Conservation (phyloP, 2,797 vertebrate species). For the Synanceia verrucosa region DNA sequence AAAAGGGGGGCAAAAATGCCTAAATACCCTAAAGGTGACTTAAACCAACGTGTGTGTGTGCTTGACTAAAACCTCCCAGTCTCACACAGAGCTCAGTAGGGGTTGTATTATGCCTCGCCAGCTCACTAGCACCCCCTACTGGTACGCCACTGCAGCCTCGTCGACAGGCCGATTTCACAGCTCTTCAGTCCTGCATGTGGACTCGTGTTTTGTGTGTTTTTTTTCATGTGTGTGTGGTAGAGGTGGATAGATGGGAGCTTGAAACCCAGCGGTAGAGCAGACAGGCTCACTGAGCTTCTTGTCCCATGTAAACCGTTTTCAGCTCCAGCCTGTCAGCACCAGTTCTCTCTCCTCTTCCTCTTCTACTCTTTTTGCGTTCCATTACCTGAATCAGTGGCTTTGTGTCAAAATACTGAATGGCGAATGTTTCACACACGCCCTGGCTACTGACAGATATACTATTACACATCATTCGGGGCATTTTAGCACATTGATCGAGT, state of each 20-base stretch:
- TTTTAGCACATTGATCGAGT: constrained; percentile 64
- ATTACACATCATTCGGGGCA: constrained; percentile 53
- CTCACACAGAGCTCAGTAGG: constrained; percentile 38
- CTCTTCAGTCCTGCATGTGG: constrained; percentile 17
- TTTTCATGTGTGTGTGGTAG: constrained; percentile 1
- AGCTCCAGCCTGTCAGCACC: background rate
- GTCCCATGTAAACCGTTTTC: constrained; percentile 60
- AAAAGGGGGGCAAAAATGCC: too few species aligned
- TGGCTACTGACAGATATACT: constrained; percentile 47
- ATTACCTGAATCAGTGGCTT: constrained; percentile 33
- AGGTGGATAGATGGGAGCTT: constrained; percentile 18
- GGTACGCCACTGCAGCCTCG: constrained; percentile 41
- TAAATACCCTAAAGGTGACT: too few species aligned
- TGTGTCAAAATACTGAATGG: constrained; percentile 10
- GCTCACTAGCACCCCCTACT: constrained; percentile 73
- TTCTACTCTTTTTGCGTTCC: background rate
- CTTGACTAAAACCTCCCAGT: constrained; percentile 7
- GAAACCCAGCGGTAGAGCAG: constrained; percentile 42
- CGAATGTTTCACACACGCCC: background rate
- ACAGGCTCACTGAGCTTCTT: constrained; percentile 42
- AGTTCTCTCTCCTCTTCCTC: too few species aligned
- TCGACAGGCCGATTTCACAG: constrained; percentile 47
- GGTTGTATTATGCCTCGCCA: constrained; percentile 49
- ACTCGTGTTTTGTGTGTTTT: constrained; percentile 9
- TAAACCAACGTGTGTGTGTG: background rate